Evolutionary conservation across 2,888 invertebrate species (phyloP).

Genomic region (Agriopis marginaria): DNA sequence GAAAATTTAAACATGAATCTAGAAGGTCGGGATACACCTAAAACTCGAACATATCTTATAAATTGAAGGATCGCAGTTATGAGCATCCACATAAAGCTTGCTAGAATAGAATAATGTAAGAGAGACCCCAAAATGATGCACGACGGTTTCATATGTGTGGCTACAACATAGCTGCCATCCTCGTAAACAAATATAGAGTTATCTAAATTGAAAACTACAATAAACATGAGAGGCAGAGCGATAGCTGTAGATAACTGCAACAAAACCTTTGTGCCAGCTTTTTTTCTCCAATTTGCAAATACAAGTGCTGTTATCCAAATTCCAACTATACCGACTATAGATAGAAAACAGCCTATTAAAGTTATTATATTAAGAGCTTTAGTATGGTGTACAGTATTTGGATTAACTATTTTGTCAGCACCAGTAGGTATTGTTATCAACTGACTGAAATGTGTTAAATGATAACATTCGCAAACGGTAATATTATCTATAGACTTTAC

Average conservation of each 20-base stretch:
- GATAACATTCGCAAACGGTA: slow-evolving; percentile 82
- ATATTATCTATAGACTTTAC: slow-evolving; percentile 58
- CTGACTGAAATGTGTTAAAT: slow-evolving; percentile 88
- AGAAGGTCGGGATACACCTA: slow-evolving; percentile 85
- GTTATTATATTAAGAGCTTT: slow-evolving; percentile 86
- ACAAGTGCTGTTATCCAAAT: slow-evolving; percentile 86
- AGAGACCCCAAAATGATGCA: slow-evolving; percentile 88
- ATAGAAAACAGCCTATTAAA: slow-evolving; percentile 85
- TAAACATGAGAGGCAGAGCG: slow-evolving; percentile 84
- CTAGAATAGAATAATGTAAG: slow-evolving; percentile 89
- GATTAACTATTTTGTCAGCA: slow-evolving; percentile 41
- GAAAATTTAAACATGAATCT: slow-evolving; percentile 88
- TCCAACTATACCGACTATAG: slow-evolving; percentile 85
- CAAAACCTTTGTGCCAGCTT: slow-evolving; percentile 88
- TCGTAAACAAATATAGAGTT: slow-evolving; percentile 59
- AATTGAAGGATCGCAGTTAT: slow-evolving; percentile 90
- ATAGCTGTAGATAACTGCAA: slow-evolving; percentile 88
- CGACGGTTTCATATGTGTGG: slow-evolving; percentile 58
- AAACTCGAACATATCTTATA: slow-evolving; percentile 88
- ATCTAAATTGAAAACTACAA: slow-evolving; percentile 72
- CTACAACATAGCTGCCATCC: slow-evolving; percentile 54
- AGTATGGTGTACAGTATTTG: slow-evolving; percentile 61
- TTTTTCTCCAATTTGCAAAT: slow-evolving; percentile 87
- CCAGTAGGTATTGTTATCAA: slow-evolving; percentile 68
- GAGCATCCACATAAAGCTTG: slow-evolving; percentile 91